These are phyloP conservation scores for Delia radicum DNA, from an alignment of 1,140 invertebrate species.

Conservation along the genomic window DNA sequence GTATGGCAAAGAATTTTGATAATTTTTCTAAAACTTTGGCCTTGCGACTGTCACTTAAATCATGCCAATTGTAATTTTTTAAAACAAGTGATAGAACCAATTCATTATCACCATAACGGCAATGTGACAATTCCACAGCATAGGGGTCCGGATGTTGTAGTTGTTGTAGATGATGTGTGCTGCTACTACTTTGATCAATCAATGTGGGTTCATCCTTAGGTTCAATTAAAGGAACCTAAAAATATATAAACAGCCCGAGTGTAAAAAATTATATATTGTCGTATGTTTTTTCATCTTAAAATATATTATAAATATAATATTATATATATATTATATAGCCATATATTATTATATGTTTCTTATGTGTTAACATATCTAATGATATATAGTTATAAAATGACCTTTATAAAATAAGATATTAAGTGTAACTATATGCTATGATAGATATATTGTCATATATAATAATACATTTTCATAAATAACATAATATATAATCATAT, in stretches of 20 bases:
- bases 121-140: slow-evolving; percentile 47
- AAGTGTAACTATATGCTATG: too few relatives aligned
- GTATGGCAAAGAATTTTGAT: slow-evolving; percentile 53
- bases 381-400: too few relatives aligned
- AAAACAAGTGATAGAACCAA: slow-evolving; percentile 50
- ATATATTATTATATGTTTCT: too few relatives aligned
- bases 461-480: too few relatives aligned
- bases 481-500: too few relatives aligned
- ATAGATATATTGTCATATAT: too few relatives aligned
- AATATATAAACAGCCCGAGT: slow-evolving; percentile 21
- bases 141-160: slow-evolving; percentile 41
- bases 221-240: slow-evolving; percentile 48
- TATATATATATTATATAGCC: too few relatives aligned
- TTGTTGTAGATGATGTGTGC: slow-evolving; percentile 3
- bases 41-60: slow-evolving; percentile 40
- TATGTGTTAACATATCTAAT: too few relatives aligned
- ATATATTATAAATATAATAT: too few relatives aligned
- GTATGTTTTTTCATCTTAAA: too few relatives aligned
- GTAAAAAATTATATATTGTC: too few relatives aligned
- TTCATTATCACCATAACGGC: slow-evolving; percentile 45
- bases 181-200: background rate
- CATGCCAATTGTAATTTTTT: slow-evolving; percentile 48
- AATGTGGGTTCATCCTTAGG: slow-evolving; percentile 46
- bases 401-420: too few relatives aligned
- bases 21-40: slow-evolving; percentile 47